Conservation (phyloP, 2,888 invertebrate genomes). For the Globia sparganii region DNA sequence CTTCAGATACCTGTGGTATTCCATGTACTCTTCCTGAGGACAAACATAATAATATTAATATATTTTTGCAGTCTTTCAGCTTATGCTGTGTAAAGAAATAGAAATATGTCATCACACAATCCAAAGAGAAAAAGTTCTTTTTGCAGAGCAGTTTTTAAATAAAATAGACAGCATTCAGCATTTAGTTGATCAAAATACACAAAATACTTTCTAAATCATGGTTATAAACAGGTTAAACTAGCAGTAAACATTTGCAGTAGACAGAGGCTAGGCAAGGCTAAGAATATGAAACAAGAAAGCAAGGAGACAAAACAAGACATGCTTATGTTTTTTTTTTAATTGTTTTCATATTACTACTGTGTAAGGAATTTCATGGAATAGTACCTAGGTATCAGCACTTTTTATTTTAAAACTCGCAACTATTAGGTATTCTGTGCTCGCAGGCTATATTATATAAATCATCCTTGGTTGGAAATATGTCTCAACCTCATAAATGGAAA, state of each 20-base stretch:
- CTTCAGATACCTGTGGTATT: conserved; percentile 96
- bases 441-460: background rate
- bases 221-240: background rate
- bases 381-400: no score
- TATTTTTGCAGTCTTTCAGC: background rate
- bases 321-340: background rate
- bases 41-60: conserved; percentile 27
- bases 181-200: background rate
- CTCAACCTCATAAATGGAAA: background rate
- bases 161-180: background rate
- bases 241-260: conserved; percentile 16
- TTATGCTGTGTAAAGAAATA: background rate
- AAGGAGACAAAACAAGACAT: background rate
- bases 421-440: no score
- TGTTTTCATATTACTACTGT: background rate
- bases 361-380: background rate
- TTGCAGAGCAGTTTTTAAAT: conserved; percentile 3
- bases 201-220: conserved; percentile 8
- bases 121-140: background rate
- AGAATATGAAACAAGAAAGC: background rate
- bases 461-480: background rate
- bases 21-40: conserved; percentile 90
- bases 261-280: background rate
- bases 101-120: background rate
- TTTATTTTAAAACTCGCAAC: no score